Evolutionary conservation across 2,888 invertebrate genomes (phyloP).

Genomic region (Caenorhabditis wallacei): DNA sequence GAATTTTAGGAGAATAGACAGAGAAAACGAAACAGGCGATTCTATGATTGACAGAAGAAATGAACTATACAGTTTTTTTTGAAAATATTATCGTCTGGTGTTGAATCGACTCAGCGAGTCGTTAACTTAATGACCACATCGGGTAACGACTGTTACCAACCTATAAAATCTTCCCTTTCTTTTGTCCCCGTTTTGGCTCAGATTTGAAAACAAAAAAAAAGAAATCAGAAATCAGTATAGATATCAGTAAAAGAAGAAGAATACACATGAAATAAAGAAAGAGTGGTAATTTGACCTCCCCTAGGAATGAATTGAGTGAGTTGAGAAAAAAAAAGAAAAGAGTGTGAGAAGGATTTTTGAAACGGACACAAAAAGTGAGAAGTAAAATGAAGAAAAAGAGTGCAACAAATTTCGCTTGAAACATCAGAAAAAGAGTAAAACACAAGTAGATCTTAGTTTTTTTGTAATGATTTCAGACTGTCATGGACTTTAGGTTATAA

Average conservation of each 20-base stretch:
- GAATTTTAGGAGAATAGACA: background rate
- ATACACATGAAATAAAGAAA: background rate
- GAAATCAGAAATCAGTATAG: background rate
- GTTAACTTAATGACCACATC: slow-evolving; percentile 16
- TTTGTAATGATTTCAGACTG: too few relatives aligned
- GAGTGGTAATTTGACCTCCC: slow-evolving; percentile 53
- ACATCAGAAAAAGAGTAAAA: slow-evolving; percentile 30
- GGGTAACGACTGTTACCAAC: background rate
- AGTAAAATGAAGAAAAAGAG: slow-evolving; percentile 15
- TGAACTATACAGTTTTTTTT: slow-evolving; percentile 4
- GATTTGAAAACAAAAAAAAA: too few relatives aligned
- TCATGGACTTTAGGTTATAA: too few relatives aligned
- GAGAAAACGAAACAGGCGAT: slow-evolving; percentile 1
- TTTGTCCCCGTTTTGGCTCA: background rate
- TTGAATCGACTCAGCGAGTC: background rate
- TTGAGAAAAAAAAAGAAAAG: slow-evolving; percentile 32
- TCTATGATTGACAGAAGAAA: background rate
- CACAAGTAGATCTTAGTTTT: background rate
- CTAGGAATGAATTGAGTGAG: slow-evolving; percentile 43
- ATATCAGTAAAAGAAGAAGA: slow-evolving; percentile 15
- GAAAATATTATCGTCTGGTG: background rate
- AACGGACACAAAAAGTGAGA: background rate
- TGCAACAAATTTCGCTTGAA: slow-evolving; percentile 29
- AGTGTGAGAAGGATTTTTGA: slow-evolving; percentile 44
- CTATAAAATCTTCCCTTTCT: background rate